Percentiles rank a stretch among this genome's conserved stretches.
Evolutionary conservation across 2,797 vertebrate genomes (phyloP).

Genomic region (Chanos chanos): DNA sequence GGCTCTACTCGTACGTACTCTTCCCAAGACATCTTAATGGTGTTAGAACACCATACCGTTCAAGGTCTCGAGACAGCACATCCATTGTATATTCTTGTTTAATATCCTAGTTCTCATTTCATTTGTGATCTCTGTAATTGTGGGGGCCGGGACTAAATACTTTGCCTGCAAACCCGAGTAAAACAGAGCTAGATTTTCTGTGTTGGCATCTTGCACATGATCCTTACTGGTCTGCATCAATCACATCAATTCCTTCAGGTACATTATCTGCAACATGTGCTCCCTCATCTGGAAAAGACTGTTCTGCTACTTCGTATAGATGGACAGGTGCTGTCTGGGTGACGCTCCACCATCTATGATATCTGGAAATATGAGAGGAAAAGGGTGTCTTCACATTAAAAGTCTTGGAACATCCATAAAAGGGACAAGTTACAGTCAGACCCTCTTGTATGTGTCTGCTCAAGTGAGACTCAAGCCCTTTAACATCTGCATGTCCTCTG

Average conservation of each 20-base stretch:
- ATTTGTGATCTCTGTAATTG: conserved; percentile 12
- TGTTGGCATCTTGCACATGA: conserved; percentile 3
- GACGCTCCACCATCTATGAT: conserved; percentile 18
- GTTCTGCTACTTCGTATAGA: conserved; percentile 16
- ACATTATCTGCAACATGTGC: not conserved
- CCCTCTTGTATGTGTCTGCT: conserved; percentile 27
- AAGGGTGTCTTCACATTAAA: conserved; percentile 23
- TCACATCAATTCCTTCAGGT: too few species aligned
- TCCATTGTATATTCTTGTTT: conserved; percentile 38
- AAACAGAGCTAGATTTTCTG: conserved; percentile 24
- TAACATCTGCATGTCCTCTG: conserved; percentile 28
- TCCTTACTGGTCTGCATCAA: too few species aligned
- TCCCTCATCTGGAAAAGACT: conserved; percentile 5
- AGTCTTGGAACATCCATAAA: conserved; percentile 19
- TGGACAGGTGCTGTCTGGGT: conserved; percentile 22
- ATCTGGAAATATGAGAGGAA: conserved; percentile 30
- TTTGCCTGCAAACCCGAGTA: conserved; percentile 17
- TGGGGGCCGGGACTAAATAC: conserved; percentile 14
- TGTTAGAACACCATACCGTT: conserved; percentile 23
- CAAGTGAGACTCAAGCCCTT: conserved; percentile 26
- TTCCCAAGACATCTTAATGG: conserved; percentile 26
- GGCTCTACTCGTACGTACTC: conserved; percentile 31
- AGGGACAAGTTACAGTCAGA: conserved; percentile 29
- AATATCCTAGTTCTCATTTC: conserved; percentile 17
- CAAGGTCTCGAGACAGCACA: too few species aligned